Evolutionary conservation across 2,113 vertebrate species (phyloP).

Genomic region (Apodemus speciosus): DNA sequence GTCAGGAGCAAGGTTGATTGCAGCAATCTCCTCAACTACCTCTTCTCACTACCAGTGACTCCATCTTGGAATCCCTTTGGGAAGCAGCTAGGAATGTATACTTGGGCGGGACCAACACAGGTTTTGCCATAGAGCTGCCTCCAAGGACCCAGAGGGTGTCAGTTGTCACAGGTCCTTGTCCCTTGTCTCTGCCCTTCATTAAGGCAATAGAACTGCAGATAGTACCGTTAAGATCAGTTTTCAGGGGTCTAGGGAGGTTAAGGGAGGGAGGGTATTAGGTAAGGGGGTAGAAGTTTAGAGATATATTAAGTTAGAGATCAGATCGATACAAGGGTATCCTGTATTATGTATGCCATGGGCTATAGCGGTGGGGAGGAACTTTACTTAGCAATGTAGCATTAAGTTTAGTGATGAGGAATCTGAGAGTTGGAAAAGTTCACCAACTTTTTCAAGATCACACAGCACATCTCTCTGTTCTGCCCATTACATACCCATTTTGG

Average conservation of each 20-base stretch:
- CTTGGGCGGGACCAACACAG: conserved; percentile 12
- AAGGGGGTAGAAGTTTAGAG: conserved; percentile 57
- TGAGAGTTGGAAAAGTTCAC: conserved; percentile 44
- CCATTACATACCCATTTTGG: background rate
- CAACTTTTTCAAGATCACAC: conserved; percentile 50
- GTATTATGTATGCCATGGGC: conserved; percentile 42
- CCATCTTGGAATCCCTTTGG: conserved; percentile 43
- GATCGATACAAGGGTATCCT: conserved; percentile 64
- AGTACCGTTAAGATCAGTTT: conserved; percentile 58
- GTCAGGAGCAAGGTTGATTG: background rate
- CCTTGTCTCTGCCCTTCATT: conserved; percentile 63
- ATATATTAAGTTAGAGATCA: conserved; percentile 68
- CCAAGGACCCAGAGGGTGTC: conserved; percentile 23
- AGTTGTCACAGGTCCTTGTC: conserved; percentile 40
- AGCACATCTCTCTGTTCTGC: conserved; percentile 37
- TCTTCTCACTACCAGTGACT: conserved; percentile 66
- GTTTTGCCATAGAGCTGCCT: conserved; percentile 32
- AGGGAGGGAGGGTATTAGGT: conserved; percentile 34
- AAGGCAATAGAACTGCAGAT: conserved; percentile 39
- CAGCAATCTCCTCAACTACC: conserved; percentile 39
- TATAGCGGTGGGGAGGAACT: conserved; percentile 57
- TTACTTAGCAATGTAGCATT: conserved; percentile 56
- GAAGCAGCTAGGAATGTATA: conserved; percentile 34
- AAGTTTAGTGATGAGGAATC: conserved; percentile 60
- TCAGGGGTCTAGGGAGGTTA: conserved; percentile 9